These are phyloP conservation scores for Mesopsocus fuscifrons DNA, from an alignment of 2,888 invertebrate genomes.

Conservation along the genomic window DNA sequence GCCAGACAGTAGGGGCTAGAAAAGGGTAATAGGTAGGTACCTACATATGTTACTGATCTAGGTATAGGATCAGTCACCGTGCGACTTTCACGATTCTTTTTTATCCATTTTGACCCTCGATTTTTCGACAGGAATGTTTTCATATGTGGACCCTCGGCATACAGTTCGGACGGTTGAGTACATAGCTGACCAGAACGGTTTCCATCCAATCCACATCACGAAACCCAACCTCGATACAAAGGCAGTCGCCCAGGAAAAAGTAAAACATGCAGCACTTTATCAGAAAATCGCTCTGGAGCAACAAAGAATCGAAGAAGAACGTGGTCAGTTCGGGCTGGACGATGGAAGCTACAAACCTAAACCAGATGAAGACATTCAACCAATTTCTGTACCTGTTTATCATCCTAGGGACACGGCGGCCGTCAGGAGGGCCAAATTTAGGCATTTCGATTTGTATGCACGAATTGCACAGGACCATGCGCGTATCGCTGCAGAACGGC, in stretches of 20 bases:
- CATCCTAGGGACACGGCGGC: slow-evolving; percentile 1
- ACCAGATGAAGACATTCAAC: neutral
- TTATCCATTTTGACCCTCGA: neutral
- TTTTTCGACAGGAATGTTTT: neutral
- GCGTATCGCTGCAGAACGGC: neutral
- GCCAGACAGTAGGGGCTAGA: too few species aligned
- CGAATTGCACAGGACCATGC: neutral
- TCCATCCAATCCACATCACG: neutral
- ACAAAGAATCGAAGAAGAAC: neutral
- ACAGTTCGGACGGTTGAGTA: neutral
- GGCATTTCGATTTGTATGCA: neutral
- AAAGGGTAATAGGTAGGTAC: too few species aligned
- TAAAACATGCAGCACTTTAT: neutral
- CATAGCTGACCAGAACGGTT: neutral
- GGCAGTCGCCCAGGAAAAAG: neutral
- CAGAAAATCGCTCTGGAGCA: neutral
- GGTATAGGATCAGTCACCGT: too few species aligned
- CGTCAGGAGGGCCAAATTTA: neutral
- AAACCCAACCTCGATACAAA: neutral
- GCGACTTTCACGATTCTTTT: too few species aligned
- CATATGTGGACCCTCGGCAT: neutral
- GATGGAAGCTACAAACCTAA: neutral
- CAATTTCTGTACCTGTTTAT: neutral
- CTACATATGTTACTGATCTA: too few species aligned
- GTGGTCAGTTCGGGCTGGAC: neutral